Evolutionary conservation across 2,113 vertebrate species (phyloP), one percentile per base, ranked within the genome.

Genomic region (Pelvicachromis taeniatus): DNA sequence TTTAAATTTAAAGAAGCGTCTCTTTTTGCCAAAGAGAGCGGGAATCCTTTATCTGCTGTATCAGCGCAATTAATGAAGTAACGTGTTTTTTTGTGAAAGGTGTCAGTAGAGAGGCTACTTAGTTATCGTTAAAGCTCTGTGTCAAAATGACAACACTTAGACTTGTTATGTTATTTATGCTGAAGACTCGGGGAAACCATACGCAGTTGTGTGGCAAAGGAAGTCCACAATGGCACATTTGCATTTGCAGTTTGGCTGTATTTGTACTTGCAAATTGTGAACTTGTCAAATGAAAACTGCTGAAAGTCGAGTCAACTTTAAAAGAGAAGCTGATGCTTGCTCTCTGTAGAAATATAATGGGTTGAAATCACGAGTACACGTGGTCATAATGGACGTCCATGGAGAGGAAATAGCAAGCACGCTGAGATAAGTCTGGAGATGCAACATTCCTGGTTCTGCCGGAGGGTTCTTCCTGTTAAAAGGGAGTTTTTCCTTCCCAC

Each of bases 181-280:
- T 38, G 33, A 63, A 21, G 59, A 13, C 19, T 21, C 10, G 1
- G 17, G 45, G 59, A 63, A 56, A n/a, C 33, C 59, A 13, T 11
- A 63, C 7, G 10, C 10, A 35, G 31, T n/a, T 63, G 5, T 38
- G n/a, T n/a, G n/a, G n/a, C n/a, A 21, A 8, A n/a, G 19, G 33
- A 65, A 13, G 10, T 38, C 31, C 59, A 63, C 59, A 38, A 21
- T 3, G 4, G 10, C 10, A 40, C 33, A 7, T 38, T 1, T 38
- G 1, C 55, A 56, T 56, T 29, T 56, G 54, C 14, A 29, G 54
- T 0, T 58, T 29, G 14, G 7, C 23, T 33, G 0, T 10, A 33
- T 33, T 59, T 33, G 16, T 8, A 59, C 16, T 59, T 11, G 0
- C 1, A 33, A 33, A 33, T 33, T 0, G 16, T 19, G 3, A 19